Conservation (phyloP, 2,888 invertebrate genomes). For the Sphaerophoria rueppellii region DNA sequence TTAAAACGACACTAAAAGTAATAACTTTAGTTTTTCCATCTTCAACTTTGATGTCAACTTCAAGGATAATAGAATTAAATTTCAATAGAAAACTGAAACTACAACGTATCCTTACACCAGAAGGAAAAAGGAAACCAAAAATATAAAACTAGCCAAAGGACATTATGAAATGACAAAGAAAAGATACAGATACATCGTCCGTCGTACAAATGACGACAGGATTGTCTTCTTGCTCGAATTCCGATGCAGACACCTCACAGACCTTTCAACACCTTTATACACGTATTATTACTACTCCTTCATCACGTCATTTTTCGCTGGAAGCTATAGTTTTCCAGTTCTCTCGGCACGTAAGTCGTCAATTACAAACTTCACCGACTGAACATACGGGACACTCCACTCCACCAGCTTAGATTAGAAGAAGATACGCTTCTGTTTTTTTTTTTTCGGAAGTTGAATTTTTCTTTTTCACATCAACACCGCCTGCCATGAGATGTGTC, state of each 20-base stretch:
- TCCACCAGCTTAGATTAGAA: conserved; percentile 4
- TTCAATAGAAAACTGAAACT: conserved; percentile 41
- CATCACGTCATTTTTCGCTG: conserved; percentile 24
- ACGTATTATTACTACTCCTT: background rate
- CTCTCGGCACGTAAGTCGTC: conserved; percentile 32
- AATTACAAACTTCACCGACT: conserved; percentile 45
- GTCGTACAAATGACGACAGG: too few species aligned
- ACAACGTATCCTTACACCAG: conserved; percentile 16
- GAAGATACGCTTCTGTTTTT: background rate
- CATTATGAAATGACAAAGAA: conserved; percentile 9
- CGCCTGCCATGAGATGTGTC: conserved; percentile 22
- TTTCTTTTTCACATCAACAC: conserved; percentile 13
- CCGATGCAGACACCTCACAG: background rate
- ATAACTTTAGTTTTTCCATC: conserved; percentile 28
- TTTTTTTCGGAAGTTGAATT: background rate
- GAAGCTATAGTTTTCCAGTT: background rate
- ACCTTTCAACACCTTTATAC: conserved; percentile 42
- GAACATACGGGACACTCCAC: conserved; percentile 26
- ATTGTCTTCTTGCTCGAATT: conserved; percentile 18
- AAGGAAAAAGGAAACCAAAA: background rate
- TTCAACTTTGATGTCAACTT: conserved; percentile 26
- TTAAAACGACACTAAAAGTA: conserved; percentile 42
- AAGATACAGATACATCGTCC: background rate
- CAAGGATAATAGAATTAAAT: conserved; percentile 66
- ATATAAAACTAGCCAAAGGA: conserved; percentile 13